Evolutionary conservation across 1,140 invertebrate genomes (phyloP).

Genomic region (Chelonus insularis): DNA sequence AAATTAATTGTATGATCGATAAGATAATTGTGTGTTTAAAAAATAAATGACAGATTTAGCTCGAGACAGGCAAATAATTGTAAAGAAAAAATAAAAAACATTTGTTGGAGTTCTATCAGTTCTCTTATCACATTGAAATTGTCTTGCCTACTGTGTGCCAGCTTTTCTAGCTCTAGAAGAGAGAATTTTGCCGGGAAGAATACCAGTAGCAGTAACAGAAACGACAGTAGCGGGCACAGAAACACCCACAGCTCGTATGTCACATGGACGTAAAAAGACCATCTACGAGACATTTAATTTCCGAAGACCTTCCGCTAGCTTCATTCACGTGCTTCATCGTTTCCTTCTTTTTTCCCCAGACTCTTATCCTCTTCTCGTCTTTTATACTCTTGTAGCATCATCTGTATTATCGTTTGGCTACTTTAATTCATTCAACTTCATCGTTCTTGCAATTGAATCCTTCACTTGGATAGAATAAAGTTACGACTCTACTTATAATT

Average conservation of each 20-base stretch:
- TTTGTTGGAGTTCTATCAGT: constrained; percentile 40
- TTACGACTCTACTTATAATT: not conserved
- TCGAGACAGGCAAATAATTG: constrained; percentile 20
- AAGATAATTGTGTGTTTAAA: no score
- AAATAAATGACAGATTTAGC: constrained; percentile 9
- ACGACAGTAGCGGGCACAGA: constrained; percentile 4
- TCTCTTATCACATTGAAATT: constrained; percentile 52
- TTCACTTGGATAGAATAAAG: not conserved
- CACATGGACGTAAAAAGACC: constrained; percentile 52
- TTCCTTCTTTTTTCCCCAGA: constrained; percentile 32
- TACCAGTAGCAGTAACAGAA: constrained; percentile 4
- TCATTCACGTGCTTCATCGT: constrained; percentile 47
- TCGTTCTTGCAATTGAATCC: not conserved
- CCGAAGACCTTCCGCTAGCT: constrained; percentile 58
- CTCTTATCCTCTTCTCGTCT: constrained; percentile 24
- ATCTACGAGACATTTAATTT: constrained; percentile 59
- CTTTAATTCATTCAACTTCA: not conserved
- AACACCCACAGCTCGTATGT: constrained; percentile 48
- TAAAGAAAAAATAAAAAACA: constrained; percentile 29
- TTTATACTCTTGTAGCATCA: constrained; percentile 3
- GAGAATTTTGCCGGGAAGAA: not conserved
- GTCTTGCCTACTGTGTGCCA: constrained; percentile 42
- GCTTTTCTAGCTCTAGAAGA: constrained; percentile 22
- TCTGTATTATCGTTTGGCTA: not conserved
- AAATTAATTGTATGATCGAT: no score